Conservation (phyloP, 2,113 vertebrate genomes). For the Garra rufa region DNA sequence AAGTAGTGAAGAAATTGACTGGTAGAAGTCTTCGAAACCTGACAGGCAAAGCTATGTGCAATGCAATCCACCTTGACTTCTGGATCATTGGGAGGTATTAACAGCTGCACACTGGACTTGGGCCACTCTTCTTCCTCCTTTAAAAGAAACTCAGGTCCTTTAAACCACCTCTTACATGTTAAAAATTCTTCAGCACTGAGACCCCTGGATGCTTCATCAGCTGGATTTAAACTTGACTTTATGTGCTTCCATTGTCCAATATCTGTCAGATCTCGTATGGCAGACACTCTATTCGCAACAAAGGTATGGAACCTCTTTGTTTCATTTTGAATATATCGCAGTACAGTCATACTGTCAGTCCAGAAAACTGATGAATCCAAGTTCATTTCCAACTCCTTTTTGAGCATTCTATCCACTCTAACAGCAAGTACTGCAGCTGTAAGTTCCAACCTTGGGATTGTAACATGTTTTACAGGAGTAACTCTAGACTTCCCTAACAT, state of each 20-base stretch:
- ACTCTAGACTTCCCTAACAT: not conserved
- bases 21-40: too few species aligned
- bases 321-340: not conserved
- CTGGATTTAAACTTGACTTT: not conserved
- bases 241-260: not conserved
- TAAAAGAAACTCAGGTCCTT: not conserved
- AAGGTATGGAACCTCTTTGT: not conserved
- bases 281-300: not conserved
- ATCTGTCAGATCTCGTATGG: not conserved
- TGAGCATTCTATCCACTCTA: too few species aligned
- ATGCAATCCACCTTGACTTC: not conserved
- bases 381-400: not conserved
- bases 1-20: not conserved
- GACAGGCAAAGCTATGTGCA: too few species aligned
- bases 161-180: not conserved
- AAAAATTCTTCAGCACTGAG: not conserved
- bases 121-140: not conserved
- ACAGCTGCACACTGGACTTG: not conserved
- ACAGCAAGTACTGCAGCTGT: not conserved
- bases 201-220: not conserved
- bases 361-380: not conserved
- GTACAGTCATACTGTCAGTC: too few species aligned
- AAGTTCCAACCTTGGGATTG: not conserved
- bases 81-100: not conserved
- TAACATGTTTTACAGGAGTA: not conserved